phyloP scores from a whole-genome alignment of 2,888 invertebrate genomes.

The Resseliella maxima region DNA sequence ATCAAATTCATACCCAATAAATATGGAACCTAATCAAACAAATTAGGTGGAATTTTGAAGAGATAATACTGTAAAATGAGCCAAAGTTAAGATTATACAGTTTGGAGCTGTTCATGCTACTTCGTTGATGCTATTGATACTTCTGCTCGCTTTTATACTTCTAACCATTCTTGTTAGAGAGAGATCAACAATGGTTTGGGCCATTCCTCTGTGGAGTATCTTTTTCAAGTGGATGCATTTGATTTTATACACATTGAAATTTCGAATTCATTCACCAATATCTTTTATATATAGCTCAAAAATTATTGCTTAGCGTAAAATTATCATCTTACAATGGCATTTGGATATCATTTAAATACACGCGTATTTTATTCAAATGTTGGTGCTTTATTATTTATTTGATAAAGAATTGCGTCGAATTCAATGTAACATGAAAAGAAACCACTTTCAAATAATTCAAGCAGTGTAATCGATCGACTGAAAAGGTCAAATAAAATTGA shows the following conservation, averaged over 20 bases:
- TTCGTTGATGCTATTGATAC: not conserved
- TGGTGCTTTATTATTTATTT: too few relatives aligned
- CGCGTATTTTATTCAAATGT: not conserved
- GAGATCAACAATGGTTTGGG: not conserved
- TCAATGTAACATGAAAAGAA: not conserved
- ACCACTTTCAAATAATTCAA: conserved; percentile 17
- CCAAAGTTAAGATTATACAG: not conserved
- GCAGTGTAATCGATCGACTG: conserved; percentile 3
- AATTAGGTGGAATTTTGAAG: not conserved
- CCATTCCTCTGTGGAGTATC: conserved; percentile 21
- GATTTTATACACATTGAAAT: not conserved
- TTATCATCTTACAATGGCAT: conserved; percentile 1
- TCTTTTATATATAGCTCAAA: not conserved
- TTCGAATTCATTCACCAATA: conserved; percentile 6
- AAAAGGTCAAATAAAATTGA: not conserved
- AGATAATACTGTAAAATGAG: not conserved
- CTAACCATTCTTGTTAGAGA: not conserved
- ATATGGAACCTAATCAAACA: not conserved
- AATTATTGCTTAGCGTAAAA: conserved; percentile 8
- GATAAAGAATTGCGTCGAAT: too few relatives aligned
- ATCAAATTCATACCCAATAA: not conserved
- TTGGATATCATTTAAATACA: not conserved
- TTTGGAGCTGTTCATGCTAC: not conserved
- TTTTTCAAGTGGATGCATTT: conserved; percentile 17
- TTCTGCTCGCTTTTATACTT: not conserved